phyloP scores from a whole-genome alignment of 2,797 vertebrate genomes.

The Eleutherodactylus coqui region DNA sequence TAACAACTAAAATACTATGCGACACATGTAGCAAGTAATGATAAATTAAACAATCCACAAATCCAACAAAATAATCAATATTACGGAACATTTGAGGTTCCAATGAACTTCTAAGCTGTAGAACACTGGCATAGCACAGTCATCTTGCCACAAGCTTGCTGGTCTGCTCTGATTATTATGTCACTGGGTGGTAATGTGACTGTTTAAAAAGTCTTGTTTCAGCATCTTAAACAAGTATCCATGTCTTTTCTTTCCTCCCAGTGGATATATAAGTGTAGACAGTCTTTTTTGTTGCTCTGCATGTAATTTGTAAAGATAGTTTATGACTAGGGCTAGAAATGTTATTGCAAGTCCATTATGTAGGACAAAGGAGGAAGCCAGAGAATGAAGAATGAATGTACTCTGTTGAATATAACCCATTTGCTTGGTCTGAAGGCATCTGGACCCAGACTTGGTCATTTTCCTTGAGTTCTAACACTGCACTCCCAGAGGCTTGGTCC shows the following conservation, averaged over 20 bases:
- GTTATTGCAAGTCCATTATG: constrained; percentile 83
- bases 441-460: constrained; percentile 98
- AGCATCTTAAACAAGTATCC: constrained; percentile 30
- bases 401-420: constrained; percentile 96
- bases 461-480: constrained; percentile 95
- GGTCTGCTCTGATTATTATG: constrained; percentile 20
- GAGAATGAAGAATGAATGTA: constrained; percentile 99
- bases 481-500: constrained; percentile 98
- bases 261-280: constrained; percentile 51
- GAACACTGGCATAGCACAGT: constrained; percentile 31
- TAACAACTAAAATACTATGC: constrained; percentile 44
- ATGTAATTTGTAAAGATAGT: constrained; percentile 72
- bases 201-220: constrained; percentile 33
- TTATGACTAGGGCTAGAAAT: constrained; percentile 74
- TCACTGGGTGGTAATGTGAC: constrained; percentile 32
- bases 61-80: constrained; percentile 35
- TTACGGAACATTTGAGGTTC: constrained; percentile 21
- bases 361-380: constrained; percentile 96
- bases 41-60: constrained; percentile 57
- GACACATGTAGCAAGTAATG: constrained; percentile 47
- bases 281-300: constrained; percentile 66
- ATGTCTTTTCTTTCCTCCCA: constrained; percentile 41
- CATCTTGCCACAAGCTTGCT: constrained; percentile 39
- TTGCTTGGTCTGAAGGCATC: constrained; percentile 99
- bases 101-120: constrained; percentile 19